Conservation (phyloP, 2,113 vertebrate genomes). For the Glaucomys volans region DNA sequence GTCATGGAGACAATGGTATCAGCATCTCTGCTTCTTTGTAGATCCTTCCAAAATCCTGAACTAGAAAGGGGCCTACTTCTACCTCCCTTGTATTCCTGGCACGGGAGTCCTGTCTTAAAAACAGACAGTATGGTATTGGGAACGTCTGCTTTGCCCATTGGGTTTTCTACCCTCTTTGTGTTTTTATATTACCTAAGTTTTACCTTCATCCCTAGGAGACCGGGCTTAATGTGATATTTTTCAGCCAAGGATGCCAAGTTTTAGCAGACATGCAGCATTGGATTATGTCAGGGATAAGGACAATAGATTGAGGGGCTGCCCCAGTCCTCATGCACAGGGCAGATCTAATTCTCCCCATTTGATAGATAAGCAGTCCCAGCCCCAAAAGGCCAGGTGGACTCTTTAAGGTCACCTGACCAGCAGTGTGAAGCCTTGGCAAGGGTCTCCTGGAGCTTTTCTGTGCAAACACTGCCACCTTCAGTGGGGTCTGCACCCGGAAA, state of each 20-base stretch:
- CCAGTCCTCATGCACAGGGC: neutral
- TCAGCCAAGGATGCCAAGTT: neutral
- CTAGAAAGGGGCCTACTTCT: neutral
- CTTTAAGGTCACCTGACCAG: neutral
- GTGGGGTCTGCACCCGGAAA: neutral
- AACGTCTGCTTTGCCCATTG: neutral
- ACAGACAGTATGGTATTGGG: neutral
- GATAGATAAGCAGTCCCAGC: neutral
- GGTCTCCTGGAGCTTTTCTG: neutral
- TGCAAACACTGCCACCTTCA: neutral
- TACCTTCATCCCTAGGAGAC: neutral
- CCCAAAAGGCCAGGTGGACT: neutral
- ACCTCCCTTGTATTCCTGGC: neutral
- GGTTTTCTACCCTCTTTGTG: neutral
- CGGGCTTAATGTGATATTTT: neutral
- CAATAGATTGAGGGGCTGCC: neutral
- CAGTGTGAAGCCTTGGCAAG: neutral
- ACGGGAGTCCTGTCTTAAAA: neutral
- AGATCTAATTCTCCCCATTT: neutral
- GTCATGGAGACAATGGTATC: constrained; percentile 84
- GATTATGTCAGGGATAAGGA: neutral
- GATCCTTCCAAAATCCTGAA: constrained; percentile 72
- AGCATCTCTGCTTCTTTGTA: constrained; percentile 79
- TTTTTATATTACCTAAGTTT: neutral
- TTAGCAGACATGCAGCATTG: neutral